Evolutionary conservation across 2,888 invertebrate species (phyloP), one percentile per base, ranked within the genome.

Genomic region (Tachina fera): DNA sequence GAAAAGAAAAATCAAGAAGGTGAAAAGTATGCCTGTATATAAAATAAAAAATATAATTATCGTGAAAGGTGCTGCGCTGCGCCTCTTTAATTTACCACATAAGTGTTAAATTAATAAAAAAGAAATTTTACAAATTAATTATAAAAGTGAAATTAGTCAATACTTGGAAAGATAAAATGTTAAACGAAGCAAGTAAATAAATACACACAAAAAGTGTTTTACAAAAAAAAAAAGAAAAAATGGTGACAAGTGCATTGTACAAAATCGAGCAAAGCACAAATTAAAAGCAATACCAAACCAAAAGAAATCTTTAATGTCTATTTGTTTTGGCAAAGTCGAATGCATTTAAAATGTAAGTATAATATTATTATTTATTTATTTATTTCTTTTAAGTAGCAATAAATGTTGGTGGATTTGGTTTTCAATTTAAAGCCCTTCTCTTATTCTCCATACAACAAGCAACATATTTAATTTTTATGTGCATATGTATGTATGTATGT

Each of bases 201-300:
- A 76, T 68, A 77, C 67, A 70, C 53, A 81, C 49, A 85, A 78
- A 78, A 78, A 78, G 58, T 71, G 68, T 63, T 61, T 56, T 65
- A 43, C 41, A 76, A 22, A 45, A 45, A 16, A 51, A 31, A 31
- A 53, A 63, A 51, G 14, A 19, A 83, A 83, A 80, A 70, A 85
- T 78, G 77, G 82, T 79, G 82, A 82, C 85, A 85, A 85, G 82
- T 85, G 85, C 82, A 85, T 61, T 72, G n/a, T 63, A 77, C 11
- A 80, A 76, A 45, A 63, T 43, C 45, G 67, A 41, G 41, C 51
- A 56, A 49, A 74, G 41, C 39, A 39, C 45, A 67, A 56, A 75
- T 67, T 19, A 13, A 61, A 19, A 75, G 1, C 9, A 63, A 76
- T 19, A 67, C 65, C 61, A 31, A 61, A 67, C 65, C 61, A 31